Evolutionary conservation across 2,113 vertebrate species (phyloP).

Genomic region (Thalassarche chlororhynchos): DNA sequence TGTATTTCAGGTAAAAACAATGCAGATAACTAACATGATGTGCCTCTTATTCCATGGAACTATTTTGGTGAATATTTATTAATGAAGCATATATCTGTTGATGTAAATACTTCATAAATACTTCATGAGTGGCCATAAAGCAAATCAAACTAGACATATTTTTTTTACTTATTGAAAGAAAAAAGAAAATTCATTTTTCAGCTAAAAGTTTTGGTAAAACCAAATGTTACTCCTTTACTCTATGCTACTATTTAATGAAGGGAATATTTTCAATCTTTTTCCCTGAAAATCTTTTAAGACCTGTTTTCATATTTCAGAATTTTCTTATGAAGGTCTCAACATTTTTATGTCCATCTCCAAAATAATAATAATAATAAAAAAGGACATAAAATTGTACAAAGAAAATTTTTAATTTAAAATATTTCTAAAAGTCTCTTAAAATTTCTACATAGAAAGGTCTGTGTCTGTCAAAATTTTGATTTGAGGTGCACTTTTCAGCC

Average conservation of each 20-base stretch:
- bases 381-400: neutral
- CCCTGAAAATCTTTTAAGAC: neutral
- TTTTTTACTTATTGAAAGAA: neutral
- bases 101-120: neutral
- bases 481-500: neutral
- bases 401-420: neutral
- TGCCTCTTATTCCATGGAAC: neutral
- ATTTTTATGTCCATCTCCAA: neutral
- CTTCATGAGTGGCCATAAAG: neutral
- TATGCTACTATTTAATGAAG: neutral
- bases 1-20: neutral
- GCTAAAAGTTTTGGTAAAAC: neutral
- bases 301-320: neutral
- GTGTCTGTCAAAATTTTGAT: neutral
- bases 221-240: neutral
- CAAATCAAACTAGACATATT: neutral
- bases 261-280: neutral
- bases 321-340: neutral
- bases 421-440: neutral
- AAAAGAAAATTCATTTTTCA: neutral
- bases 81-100: neutral
- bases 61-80: neutral
- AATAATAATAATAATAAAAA: neutral
- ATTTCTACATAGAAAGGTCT: neutral
- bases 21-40: neutral